Conservation (phyloP, 1,140 invertebrate species). For the fruit fly (Drosophila melanogaster) region Release_6_plus_ISO1_MT NT_037436.4:19785001-19785500, state of each 20-base stretch:
- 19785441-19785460: conserved; percentile 4
- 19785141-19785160: too few species aligned
- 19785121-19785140: not conserved
- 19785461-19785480: conserved; percentile 27
- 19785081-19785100: too few species aligned
- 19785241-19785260: not conserved
- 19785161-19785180: too few species aligned
- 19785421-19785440: conserved; percentile 3
- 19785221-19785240: not conserved
- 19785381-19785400: not conserved
- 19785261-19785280: conserved; percentile 1
- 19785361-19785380: not conserved
- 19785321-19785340: not conserved
- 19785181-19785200: not conserved
- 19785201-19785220: not conserved
- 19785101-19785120: not conserved
- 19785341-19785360: not conserved
- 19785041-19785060: not conserved
- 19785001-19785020: conserved; percentile 25
- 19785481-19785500: conserved; percentile 4
- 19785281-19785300: conserved; percentile 5
- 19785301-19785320: not conserved
- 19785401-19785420: not conserved
- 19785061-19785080: not conserved
- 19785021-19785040: not conserved